Evolutionary conservation across 2,888 invertebrate species (phyloP), one percentile per base, ranked within the genome.

Genomic region (Parapristionchus giblindavisi): DNA sequence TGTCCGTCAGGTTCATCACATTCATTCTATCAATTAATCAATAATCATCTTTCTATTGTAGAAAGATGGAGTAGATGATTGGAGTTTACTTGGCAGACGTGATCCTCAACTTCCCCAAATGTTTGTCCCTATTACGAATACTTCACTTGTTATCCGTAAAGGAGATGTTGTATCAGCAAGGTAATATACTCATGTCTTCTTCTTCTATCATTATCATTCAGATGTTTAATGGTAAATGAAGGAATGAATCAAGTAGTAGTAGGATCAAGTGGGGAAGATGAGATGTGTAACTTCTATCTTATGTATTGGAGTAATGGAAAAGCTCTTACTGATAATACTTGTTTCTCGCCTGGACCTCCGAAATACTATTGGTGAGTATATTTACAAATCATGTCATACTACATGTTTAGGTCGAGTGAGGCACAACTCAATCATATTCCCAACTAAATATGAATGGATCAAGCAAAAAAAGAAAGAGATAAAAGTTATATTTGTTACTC

Each of bases 31-130:
- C n/a, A n/a, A n/a, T n/a, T n/a, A n/a, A n/a, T n/a, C n/a, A n/a
- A n/a, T n/a, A n/a, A n/a, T 17, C 73, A 48, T 73, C 56, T 32
- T 29, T 14, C 21, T 11, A 5, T 40, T 2, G 75, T 34, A 79
- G 77, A 79, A 83, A 61, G 60, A 75, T 34, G 79, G 79, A 2
- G 78, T 81, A 38, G 92, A 93, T 84, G 89, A 91, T 21, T 96
- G 96, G 96, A 91, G 91, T 6, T 90, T 94, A 75, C 90, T 96
- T 70, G 96, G 96, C 38, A 94, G 93, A 89, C 91, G 93, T 81
- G 91, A 95, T 89, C 96, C 96, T 0, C 91, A 94, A 83, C 92
- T 93, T 24, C 94, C 96, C 0, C 89, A 96, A 90, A 96, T 96
- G 95, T 96, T 96, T 90, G 96, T 96, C 89, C 93, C 94, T 0